Conservation (phyloP, 2,113 vertebrate species). For the Brachypodius melanocephalos region DNA sequence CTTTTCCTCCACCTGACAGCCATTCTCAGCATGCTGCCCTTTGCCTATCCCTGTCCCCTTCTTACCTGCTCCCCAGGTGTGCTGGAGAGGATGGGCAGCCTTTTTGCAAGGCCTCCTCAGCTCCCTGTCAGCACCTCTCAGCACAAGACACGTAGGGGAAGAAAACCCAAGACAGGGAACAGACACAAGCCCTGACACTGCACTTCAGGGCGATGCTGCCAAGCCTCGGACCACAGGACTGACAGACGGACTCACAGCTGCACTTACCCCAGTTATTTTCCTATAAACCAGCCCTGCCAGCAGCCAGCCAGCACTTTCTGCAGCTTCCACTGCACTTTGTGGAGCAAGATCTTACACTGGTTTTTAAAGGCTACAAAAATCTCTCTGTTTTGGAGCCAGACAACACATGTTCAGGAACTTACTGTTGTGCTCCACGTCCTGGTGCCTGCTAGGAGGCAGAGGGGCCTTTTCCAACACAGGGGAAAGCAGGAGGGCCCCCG, state of each 20-base stretch:
- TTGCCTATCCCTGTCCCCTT: background rate
- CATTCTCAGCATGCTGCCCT: rapidly evolving
- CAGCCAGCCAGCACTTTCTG: slow-evolving; percentile 52
- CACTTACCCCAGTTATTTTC: slow-evolving; percentile 53
- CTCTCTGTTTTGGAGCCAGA: slow-evolving; percentile 57
- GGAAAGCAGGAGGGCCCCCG: background rate
- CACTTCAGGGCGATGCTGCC: background rate
- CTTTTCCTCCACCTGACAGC: background rate
- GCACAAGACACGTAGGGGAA: rapidly evolving
- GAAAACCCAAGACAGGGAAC: background rate
- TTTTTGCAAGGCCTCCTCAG: background rate
- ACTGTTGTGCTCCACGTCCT: slow-evolving; percentile 9
- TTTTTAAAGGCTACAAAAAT: slow-evolving; percentile 59
- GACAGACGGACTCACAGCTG: slow-evolving; percentile 35
- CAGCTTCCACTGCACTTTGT: slow-evolving; percentile 55
- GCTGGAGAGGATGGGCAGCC: rapidly evolving
- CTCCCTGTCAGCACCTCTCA: background rate
- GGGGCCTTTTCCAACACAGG: background rate
- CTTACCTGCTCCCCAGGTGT: background rate
- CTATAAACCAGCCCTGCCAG: slow-evolving; percentile 53
- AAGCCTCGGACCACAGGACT: slow-evolving; percentile 53
- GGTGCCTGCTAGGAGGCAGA: slow-evolving; percentile 14
- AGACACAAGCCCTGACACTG: background rate
- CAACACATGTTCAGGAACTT: slow-evolving; percentile 57
- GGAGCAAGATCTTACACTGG: slow-evolving; percentile 26